Evolutionary conservation across 2,113 vertebrate genomes (phyloP).

Genomic region (Platanista minor): DNA sequence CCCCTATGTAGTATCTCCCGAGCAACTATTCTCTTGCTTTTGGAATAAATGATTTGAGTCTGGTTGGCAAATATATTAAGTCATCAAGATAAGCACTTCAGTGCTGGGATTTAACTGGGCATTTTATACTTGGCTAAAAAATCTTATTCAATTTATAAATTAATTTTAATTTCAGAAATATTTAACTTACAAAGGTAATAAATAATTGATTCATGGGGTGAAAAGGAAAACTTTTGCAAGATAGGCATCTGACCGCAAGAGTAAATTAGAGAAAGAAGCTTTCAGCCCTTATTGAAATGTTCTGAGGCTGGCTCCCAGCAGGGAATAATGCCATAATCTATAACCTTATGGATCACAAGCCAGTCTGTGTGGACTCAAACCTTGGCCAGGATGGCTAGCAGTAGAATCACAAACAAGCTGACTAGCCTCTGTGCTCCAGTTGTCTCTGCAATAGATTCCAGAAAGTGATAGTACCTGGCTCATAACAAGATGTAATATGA

Average conservation of each 20-base stretch:
- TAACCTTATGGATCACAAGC: background rate
- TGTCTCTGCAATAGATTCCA: background rate
- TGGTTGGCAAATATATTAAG: background rate
- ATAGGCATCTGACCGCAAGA: slow-evolving; percentile 24
- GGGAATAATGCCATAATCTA: background rate
- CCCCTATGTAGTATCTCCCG: background rate
- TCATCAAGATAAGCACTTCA: background rate
- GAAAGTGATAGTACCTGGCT: accelerated
- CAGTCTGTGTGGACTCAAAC: background rate
- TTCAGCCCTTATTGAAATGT: background rate
- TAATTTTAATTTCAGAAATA: slow-evolving; percentile 38
- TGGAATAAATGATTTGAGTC: background rate
- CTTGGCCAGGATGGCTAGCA: background rate
- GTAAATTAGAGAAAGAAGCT: slow-evolving; percentile 18
- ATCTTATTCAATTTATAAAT: slow-evolving; percentile 38
- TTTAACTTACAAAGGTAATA: slow-evolving; percentile 15
- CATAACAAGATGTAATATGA: too few relatives aligned
- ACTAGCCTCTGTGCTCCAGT: background rate
- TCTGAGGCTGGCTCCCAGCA: background rate
- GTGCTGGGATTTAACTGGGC: background rate
- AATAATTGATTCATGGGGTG: slow-evolving; percentile 31
- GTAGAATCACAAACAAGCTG: accelerated
- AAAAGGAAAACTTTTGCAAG: slow-evolving; percentile 25
- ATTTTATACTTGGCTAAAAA: background rate
- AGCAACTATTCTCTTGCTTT: background rate